phyloP scores from a whole-genome alignment of 2,113 vertebrate species.

The Gymnogyps californianus region DNA sequence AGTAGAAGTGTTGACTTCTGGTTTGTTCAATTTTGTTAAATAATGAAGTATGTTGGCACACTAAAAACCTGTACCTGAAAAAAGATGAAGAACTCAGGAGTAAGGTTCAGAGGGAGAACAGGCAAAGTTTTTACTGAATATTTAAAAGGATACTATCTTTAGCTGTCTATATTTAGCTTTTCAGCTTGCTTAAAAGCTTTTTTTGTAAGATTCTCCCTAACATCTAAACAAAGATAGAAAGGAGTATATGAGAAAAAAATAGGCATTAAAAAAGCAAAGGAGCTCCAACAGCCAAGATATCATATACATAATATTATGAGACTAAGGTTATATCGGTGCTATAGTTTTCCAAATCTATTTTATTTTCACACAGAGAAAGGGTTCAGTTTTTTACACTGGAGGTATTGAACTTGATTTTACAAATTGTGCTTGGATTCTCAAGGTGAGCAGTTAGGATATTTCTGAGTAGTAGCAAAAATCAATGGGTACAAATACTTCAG shows the following conservation, averaged over 20 bases:
- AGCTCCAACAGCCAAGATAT: not conserved
- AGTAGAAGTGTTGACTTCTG: constrained; percentile 26
- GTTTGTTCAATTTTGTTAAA: constrained; percentile 52
- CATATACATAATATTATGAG: not conserved
- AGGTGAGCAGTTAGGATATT: not conserved
- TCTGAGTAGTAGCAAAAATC: constrained; percentile 21
- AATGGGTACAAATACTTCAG: not conserved
- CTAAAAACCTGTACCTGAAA: constrained; percentile 43
- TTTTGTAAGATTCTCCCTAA: not conserved
- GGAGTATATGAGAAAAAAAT: not conserved
- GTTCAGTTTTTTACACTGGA: not conserved
- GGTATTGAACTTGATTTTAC: not conserved
- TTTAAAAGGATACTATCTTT: constrained; percentile 62
- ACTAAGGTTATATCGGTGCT: not conserved
- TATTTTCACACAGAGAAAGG: not conserved
- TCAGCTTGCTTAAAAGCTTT: constrained; percentile 9
- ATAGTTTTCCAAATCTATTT: not conserved
- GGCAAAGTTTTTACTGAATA: constrained; percentile 47
- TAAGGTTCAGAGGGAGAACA: constrained; percentile 48
- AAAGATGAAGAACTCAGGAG: constrained; percentile 37
- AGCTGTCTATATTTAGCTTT: constrained; percentile 50
- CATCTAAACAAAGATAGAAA: not conserved
- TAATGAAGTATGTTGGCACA: constrained; percentile 48
- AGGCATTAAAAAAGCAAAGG: not conserved
- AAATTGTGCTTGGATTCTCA: not conserved